These are phyloP conservation scores for Hapalemur alaotrensis DNA, from an alignment of 2,797 vertebrate genomes.

Conservation along the genomic window DNA sequence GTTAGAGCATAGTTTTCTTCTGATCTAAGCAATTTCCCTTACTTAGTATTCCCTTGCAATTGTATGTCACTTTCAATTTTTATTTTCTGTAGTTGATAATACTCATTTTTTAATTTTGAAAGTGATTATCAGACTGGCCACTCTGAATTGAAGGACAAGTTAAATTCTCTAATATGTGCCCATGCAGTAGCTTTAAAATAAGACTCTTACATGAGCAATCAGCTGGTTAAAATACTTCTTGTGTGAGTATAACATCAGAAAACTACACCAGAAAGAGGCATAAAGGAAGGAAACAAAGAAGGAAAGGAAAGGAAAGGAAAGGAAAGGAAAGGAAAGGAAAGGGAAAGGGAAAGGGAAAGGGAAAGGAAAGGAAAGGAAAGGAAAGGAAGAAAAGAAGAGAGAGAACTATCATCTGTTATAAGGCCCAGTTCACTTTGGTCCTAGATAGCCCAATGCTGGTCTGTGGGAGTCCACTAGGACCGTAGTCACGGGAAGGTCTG, in stretches of 20 bases:
- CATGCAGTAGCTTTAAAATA: background rate
- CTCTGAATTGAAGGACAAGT: background rate
- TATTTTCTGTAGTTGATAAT: background rate
- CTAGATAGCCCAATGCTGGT: background rate
- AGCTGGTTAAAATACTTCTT: background rate
- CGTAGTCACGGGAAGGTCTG: background rate
- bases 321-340: accelerated
- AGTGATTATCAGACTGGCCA: background rate
- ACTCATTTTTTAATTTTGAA: background rate
- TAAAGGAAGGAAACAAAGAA: too few species aligned
- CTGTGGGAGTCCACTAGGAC: background rate
- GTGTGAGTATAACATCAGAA: background rate
- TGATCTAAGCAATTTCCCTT: background rate
- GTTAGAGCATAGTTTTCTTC: background rate
- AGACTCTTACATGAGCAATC: background rate
- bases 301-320: background rate
- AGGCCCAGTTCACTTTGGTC: background rate
- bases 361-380: accelerated
- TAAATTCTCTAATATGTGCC: background rate
- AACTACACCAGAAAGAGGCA: background rate
- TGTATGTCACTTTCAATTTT: background rate
- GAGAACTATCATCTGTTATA: background rate
- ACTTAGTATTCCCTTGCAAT: background rate
- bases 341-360: accelerated
- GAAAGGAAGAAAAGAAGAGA: background rate